phyloP scores from a whole-genome alignment of 2,888 invertebrate genomes.

The Acanthosepion lycidas region DNA sequence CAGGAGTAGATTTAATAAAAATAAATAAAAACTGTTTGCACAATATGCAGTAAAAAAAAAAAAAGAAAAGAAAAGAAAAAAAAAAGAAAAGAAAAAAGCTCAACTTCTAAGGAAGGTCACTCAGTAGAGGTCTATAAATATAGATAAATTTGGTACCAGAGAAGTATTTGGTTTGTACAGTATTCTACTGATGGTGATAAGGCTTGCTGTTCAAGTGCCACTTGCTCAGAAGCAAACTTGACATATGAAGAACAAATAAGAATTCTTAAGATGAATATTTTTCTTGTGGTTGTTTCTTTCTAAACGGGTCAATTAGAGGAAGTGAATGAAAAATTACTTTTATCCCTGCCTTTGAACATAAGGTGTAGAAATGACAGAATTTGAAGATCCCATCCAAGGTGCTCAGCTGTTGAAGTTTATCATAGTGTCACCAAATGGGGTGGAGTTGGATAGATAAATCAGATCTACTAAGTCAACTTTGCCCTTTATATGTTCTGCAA shows the following conservation, averaged over 20 bases:
- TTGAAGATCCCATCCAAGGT: not conserved
- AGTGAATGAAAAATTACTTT: not conserved
- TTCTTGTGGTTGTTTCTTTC: not conserved
- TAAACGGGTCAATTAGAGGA: conserved; percentile 18
- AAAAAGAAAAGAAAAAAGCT: too few species aligned
- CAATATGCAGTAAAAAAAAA: too few species aligned
- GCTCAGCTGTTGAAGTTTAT: not conserved
- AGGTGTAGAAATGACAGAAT: not conserved
- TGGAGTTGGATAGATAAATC: not conserved
- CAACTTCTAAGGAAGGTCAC: not conserved
- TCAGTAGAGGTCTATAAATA: not conserved
- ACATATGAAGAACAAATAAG: not conserved
- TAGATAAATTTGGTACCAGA: not conserved
- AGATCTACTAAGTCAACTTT: not conserved
- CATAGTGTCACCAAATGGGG: not conserved
- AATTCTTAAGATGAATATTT: not conserved
- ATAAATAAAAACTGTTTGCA: too few species aligned
- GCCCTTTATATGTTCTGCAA: not conserved
- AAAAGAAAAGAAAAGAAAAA: too few species aligned
- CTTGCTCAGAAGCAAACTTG: not conserved
- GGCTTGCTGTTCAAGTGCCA: not conserved
- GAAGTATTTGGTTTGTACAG: not conserved
- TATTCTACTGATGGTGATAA: not conserved
- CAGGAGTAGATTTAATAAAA: too few species aligned
- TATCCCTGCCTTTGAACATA: not conserved